These are phyloP conservation scores for Tachuris rubrigastra DNA, from an alignment of 2,113 vertebrate genomes.

Conservation along the genomic window DNA sequence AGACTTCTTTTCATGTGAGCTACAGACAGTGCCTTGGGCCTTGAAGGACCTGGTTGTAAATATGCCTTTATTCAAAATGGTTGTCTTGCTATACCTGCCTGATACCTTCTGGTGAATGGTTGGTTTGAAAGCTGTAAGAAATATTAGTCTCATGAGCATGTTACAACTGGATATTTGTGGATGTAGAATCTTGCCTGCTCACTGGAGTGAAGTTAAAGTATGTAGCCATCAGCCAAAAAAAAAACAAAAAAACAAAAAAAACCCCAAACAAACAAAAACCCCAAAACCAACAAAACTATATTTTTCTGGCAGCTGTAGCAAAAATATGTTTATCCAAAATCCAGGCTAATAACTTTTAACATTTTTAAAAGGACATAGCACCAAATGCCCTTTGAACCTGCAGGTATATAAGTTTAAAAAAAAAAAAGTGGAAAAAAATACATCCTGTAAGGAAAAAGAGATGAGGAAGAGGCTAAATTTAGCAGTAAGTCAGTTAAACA, in stretches of 20 bases:
- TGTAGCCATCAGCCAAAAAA: neutral
- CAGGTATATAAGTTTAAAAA: neutral
- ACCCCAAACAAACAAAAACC: too few relatives aligned
- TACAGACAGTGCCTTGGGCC: neutral
- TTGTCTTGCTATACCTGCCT: neutral
- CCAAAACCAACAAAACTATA: neutral
- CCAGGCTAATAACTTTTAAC: neutral
- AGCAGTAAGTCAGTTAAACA: neutral
- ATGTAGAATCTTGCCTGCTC: slow-evolving; percentile 16
- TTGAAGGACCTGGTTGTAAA: neutral
- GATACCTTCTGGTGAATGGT: neutral
- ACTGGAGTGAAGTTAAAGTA: neutral
- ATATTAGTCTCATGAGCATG: neutral
- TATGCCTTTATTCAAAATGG: neutral
- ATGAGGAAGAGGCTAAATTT: neutral
- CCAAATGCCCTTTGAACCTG: neutral
- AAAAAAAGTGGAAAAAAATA: neutral
- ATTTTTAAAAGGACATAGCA: neutral
- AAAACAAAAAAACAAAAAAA: neutral
- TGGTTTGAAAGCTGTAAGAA: neutral
- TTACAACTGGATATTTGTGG: slow-evolving; percentile 21
- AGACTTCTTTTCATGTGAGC: neutral
- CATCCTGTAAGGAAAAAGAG: neutral
- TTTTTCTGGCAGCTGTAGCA: neutral
- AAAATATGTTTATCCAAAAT: neutral